phyloP scores from a whole-genome alignment of 2,113 vertebrate species.

The Ochotona curzoniae region DNA sequence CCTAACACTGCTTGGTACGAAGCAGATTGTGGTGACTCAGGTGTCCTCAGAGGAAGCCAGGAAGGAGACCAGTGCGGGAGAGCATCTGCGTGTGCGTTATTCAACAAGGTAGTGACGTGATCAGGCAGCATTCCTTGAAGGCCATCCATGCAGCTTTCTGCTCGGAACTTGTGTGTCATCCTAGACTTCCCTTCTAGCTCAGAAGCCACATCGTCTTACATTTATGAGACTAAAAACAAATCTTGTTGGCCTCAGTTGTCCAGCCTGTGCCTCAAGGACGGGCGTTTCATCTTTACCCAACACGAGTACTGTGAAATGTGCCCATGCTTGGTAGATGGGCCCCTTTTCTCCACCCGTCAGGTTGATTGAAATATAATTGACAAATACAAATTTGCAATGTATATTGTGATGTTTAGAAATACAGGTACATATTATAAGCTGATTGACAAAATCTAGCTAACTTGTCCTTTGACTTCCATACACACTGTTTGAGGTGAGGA shows the following conservation, averaged over 20 bases:
- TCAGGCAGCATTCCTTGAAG: background rate
- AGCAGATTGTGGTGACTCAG: rapidly evolving
- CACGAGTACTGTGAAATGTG: background rate
- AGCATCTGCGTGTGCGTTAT: rapidly evolving
- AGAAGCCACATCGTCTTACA: too few relatives aligned
- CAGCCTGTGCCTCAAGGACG: background rate
- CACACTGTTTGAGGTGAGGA: background rate
- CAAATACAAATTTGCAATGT: background rate
- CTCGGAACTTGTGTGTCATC: background rate
- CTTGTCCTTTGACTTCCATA: background rate
- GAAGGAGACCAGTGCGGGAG: rapidly evolving
- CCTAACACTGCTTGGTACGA: rapidly evolving
- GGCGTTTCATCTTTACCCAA: background rate
- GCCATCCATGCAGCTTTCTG: background rate
- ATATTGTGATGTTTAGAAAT: background rate
- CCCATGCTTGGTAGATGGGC: background rate
- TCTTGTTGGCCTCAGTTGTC: background rate
- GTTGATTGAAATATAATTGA: background rate
- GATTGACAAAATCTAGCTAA: too few relatives aligned
- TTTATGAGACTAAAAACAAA: background rate
- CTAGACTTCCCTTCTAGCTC: too few relatives aligned
- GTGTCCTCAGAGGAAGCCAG: rapidly evolving
- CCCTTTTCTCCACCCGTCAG: background rate
- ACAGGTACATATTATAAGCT: too few relatives aligned
- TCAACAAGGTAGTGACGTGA: rapidly evolving